phyloP scores from a whole-genome alignment of 1,140 invertebrate species.

The Wasmannia auropunctata region DNA sequence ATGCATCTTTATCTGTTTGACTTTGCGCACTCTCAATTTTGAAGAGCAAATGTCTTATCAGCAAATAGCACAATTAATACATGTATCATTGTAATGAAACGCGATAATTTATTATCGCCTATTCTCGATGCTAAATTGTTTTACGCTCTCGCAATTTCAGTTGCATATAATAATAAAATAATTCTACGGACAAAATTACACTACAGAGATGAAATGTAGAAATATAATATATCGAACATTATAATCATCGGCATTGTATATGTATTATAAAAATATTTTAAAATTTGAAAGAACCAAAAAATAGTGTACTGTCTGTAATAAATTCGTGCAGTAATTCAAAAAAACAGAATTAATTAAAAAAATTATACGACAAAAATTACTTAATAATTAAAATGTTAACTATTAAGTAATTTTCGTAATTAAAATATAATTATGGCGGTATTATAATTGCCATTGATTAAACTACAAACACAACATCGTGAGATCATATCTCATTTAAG shows the following conservation, averaged over 20 bases:
- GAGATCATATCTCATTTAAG: not conserved
- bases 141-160: not conserved
- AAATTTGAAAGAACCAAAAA: not conserved
- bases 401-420: not conserved
- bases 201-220: not conserved
- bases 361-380: not conserved
- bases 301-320: not conserved
- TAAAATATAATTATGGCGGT: not conserved
- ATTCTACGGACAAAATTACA: not conserved
- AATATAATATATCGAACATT: not conserved
- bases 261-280: not conserved
- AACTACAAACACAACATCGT: not conserved
- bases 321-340: not conserved
- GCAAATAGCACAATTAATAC: not conserved
- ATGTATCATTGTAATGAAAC: not conserved
- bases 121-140: not conserved
- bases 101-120: conserved; percentile 8
- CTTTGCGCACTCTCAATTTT: not conserved
- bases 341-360: not conserved
- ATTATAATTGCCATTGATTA: not conserved
- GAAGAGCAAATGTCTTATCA: conserved; percentile 23
- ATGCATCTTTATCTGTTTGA: not conserved
- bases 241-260: no score
- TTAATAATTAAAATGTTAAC: not conserved
- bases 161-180: no score